Conservation (phyloP, 1,140 invertebrate species). For the Bombus breviceps region DNA sequence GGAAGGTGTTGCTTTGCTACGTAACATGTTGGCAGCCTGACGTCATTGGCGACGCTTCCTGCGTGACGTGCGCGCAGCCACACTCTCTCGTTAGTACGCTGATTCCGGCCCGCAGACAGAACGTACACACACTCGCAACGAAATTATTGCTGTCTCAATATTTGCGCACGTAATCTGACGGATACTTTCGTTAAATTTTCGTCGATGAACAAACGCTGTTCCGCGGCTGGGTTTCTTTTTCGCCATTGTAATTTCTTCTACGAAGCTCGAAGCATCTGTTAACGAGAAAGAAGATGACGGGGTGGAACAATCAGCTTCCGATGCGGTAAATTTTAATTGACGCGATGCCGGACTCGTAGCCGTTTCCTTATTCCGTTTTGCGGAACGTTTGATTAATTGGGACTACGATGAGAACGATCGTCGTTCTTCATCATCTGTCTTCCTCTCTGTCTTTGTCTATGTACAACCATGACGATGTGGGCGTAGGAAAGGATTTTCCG, state of each 20-base stretch:
- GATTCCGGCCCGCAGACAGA: slow-evolving; percentile 45
- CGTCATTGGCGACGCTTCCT: slow-evolving; percentile 59
- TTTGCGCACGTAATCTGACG: slow-evolving; percentile 10
- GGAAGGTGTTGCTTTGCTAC: slow-evolving; percentile 32
- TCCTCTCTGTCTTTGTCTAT: background rate
- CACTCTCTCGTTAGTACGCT: slow-evolving; percentile 53
- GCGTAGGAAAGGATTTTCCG: slow-evolving; percentile 23
- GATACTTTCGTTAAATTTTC: slow-evolving; percentile 46
- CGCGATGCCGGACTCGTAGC: background rate
- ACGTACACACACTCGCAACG: slow-evolving; percentile 16
- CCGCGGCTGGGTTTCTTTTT: background rate
- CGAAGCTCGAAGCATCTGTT: background rate
- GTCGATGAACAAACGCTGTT: background rate
- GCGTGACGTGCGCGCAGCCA: slow-evolving; percentile 42
- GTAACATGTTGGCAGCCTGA: slow-evolving; percentile 52
- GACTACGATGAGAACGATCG: background rate
- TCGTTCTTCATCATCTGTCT: background rate
- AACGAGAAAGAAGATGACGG: background rate
- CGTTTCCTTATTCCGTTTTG: slow-evolving; percentile 4
- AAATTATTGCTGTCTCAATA: slow-evolving; percentile 49
- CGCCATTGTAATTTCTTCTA: background rate
- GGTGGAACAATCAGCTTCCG: slow-evolving; percentile 13
- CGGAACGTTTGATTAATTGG: slow-evolving; percentile 50
- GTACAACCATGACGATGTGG: slow-evolving; percentile 15
- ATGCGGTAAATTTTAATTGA: slow-evolving; percentile 36